Conservation (phyloP, 1,140 invertebrate genomes). For the Tetragnatha versicolor region DNA sequence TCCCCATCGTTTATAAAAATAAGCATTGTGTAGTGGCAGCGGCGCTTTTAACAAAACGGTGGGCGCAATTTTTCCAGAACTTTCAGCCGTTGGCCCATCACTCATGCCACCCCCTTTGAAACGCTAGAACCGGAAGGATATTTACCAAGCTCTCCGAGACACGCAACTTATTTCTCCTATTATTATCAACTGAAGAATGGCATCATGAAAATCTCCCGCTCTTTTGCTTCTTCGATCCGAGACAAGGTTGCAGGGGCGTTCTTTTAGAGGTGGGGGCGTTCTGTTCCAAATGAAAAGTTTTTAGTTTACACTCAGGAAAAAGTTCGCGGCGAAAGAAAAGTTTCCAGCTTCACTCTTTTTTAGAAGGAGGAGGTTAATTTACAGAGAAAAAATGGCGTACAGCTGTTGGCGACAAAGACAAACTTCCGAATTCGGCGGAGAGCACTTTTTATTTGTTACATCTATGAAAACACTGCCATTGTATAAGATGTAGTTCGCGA, state of each 20-base stretch:
- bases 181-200: not conserved
- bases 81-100: not conserved
- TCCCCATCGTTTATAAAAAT: not conserved
- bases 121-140: not conserved
- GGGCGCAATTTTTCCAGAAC: not conserved
- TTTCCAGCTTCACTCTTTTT: not conserved
- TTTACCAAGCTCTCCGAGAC: not conserved
- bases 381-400: not conserved
- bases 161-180: not conserved
- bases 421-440: not conserved
- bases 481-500: not conserved
- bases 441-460: not conserved
- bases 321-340: not conserved
- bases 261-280: not conserved
- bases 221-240: no score
- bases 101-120: not conserved
- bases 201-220: not conserved
- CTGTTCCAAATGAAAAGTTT: constrained; percentile 11
- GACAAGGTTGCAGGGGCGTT: not conserved
- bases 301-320: not conserved
- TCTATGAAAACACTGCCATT: constrained; percentile 7
- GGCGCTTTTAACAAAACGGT: not conserved
- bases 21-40: not conserved
- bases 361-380: not conserved
- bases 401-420: constrained; percentile 9